These are phyloP conservation scores for Axea sp. DNA, from an alignment of 2,888 invertebrate species.

Conservation along the genomic window DNA sequence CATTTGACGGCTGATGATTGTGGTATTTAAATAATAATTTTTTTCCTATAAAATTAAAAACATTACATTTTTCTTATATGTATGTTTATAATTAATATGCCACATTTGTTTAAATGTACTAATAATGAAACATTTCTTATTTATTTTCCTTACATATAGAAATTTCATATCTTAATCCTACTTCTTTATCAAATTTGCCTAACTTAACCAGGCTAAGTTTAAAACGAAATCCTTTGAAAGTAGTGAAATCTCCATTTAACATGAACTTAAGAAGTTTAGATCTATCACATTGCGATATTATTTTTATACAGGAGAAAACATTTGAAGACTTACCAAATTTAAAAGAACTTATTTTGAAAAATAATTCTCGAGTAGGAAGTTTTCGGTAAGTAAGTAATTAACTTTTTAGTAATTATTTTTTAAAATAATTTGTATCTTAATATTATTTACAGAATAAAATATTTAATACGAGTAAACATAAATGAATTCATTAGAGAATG, in stretches of 20 bases:
- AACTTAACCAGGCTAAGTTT: constrained; percentile 85
- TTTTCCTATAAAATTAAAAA: too few species aligned
- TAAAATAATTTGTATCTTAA: too few species aligned
- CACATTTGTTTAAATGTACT: too few species aligned
- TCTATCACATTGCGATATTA: constrained; percentile 71
- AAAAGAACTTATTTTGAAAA: constrained; percentile 71
- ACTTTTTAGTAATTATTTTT: too few species aligned
- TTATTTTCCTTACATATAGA: too few species aligned
- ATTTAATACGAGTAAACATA: too few species aligned
- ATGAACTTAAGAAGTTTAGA: constrained; percentile 71
- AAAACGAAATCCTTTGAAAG: constrained; percentile 81
- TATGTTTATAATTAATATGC: too few species aligned
- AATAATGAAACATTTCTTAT: too few species aligned
- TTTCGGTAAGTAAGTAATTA: neutral
- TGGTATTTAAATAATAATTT: constrained; percentile 77
- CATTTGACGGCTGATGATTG: constrained; percentile 82
- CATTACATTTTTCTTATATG: too few species aligned
- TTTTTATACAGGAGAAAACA: constrained; percentile 70
- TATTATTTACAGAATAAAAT: too few species aligned
- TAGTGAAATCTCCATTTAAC: constrained; percentile 68
- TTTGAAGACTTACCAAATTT: constrained; percentile 71
- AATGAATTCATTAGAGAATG: too few species aligned
- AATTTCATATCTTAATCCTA: constrained; percentile 83
- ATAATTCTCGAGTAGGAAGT: constrained; percentile 71
- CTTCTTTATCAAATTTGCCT: constrained; percentile 80